phyloP scores from a whole-genome alignment of 2,797 vertebrate species.

The Galagoides demidoff region DNA sequence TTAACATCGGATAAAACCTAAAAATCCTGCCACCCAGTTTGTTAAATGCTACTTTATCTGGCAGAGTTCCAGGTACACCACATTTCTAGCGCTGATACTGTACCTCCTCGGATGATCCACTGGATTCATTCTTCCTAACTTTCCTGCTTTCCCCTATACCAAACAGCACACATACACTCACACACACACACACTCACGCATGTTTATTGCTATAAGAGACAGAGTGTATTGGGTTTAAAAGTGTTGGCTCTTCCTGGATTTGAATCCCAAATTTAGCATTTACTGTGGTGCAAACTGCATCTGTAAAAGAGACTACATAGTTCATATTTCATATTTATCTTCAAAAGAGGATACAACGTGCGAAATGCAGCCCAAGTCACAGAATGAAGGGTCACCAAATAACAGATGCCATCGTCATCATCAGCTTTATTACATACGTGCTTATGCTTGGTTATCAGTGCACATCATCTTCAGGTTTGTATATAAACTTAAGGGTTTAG shows the following conservation, averaged over 20 bases:
- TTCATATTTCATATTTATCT: background rate
- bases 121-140: background rate
- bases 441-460: background rate
- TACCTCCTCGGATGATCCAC: background rate
- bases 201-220: background rate
- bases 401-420: background rate
- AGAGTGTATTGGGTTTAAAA: background rate
- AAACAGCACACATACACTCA: background rate
- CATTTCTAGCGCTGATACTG: background rate
- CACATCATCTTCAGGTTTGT: background rate
- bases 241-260: background rate
- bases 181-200: background rate
- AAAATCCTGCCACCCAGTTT: background rate
- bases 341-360: background rate
- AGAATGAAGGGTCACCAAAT: background rate
- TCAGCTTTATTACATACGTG: background rate
- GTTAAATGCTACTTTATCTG: background rate
- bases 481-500: background rate
- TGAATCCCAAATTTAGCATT: background rate
- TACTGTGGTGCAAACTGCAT: background rate
- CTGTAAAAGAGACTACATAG: background rate
- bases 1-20: constrained; percentile 43
- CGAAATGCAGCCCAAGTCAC: background rate
- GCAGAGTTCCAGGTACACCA: background rate
- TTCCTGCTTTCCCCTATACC: background rate